Percentiles rank a stretch among this genome's conserved stretches.
Evolutionary conservation across 2,113 vertebrate genomes (phyloP).

Genomic region (Eclectus roratus): DNA sequence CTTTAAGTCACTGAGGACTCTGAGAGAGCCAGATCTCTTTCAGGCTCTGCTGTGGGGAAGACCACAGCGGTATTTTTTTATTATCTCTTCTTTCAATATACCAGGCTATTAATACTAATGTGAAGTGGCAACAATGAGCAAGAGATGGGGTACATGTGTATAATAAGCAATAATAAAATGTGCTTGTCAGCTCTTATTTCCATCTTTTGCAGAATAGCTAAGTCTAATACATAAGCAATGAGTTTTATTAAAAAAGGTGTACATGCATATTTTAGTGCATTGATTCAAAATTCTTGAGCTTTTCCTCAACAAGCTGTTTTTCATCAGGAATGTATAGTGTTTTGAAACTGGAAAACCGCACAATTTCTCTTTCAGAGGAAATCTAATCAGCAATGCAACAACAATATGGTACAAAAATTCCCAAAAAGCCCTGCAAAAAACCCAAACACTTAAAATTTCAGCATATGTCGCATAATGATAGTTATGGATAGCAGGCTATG

Average conservation of each 20-base stretch:
- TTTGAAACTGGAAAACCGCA: background rate
- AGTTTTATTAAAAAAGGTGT: background rate
- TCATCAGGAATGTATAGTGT: background rate
- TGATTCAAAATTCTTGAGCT: background rate
- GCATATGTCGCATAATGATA: fast-evolving
- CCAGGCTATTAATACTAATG: conserved; percentile 45
- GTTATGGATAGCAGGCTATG: background rate
- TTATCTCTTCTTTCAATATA: conserved; percentile 18
- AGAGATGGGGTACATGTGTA: background rate
- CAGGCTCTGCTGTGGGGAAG: conserved; percentile 12
- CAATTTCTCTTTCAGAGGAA: background rate
- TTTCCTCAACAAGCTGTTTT: background rate
- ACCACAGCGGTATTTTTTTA: conserved; percentile 32
- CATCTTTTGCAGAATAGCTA: background rate
- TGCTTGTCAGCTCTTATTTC: background rate
- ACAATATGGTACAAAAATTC: background rate
- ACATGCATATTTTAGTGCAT: background rate
- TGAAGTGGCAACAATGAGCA: background rate
- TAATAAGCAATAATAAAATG: background rate
- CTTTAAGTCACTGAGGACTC: conserved; percentile 15
- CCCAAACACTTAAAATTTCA: background rate
- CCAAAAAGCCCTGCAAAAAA: fast-evolving
- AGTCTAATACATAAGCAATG: background rate
- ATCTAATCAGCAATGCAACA: background rate
- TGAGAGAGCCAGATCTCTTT: background rate